A percentile compares a stretch with the other conserved stretches of the same genome.
phyloP scores from a whole-genome alignment of 2,113 vertebrate species.

The Aegypius monachus region DNA sequence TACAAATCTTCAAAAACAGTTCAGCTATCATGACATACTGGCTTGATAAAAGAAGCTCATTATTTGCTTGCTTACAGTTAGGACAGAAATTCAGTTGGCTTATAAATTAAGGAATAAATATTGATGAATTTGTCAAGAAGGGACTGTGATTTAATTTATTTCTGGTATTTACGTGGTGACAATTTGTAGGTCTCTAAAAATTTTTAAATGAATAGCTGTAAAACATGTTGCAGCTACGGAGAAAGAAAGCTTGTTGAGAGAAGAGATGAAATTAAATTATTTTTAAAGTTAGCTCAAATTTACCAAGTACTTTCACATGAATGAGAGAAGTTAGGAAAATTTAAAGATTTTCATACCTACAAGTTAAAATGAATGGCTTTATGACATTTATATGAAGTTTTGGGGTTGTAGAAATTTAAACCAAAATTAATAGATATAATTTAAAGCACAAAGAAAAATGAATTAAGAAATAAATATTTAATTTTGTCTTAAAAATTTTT shows the following conservation, averaged over 20 bases:
- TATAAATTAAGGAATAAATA: constrained; percentile 14
- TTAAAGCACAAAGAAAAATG: neutral
- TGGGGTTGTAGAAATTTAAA: neutral
- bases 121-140: neutral
- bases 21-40: neutral
- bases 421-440: neutral
- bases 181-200: neutral
- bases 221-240: neutral
- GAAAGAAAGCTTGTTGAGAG: neutral
- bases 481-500: neutral
- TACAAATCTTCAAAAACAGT: neutral
- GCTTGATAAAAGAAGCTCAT: neutral
- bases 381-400: neutral
- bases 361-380: neutral
- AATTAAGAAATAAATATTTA: neutral
- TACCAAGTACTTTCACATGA: neutral
- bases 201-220: neutral
- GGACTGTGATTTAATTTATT: neutral
- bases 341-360: neutral
- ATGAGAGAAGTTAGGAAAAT: neutral
- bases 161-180: neutral
- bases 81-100: neutral
- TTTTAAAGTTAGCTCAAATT: neutral
- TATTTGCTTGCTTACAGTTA: neutral
- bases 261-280: neutral